Evolutionary conservation across 1,140 invertebrate genomes (phyloP), one percentile per base, ranked within the genome.

Genomic region (Dermatophagoides farinae): DNA sequence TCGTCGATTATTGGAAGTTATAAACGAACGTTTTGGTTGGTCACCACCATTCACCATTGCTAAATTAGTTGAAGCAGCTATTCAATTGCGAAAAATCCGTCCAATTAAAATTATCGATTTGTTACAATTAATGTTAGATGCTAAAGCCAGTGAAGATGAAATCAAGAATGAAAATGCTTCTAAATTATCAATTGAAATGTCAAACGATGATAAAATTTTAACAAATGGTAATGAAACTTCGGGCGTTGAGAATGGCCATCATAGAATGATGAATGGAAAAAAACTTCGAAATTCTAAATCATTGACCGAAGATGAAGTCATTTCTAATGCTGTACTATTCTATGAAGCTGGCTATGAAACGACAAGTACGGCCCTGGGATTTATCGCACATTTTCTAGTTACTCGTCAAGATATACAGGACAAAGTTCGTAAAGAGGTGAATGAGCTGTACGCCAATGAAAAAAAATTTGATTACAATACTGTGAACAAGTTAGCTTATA

Each of bases 141-240:
- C 58, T 14, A 60, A 60, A 22, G 31, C 31, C 6, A 49, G 50
- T 16, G 58, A 49, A 20, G 20, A 50, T 16, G 44, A 60, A 41
- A 49, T 60, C 16, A 11, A 16, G 12, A 38, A 25, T 46, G 31
- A 20, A 11, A 61, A 23, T n/a, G 6, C 8, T 16, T 9, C 41
- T 9, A 43, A 41, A 25, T 46, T 61, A 37, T 38, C 60, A 1
- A 46, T 57, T 44, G 40, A 53, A 12, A 25, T 47, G 44, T 14
- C 59, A 16, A 52, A 50, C 23, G 40, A 46, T 37, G 31, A 31
- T 47, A 52, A 16, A 16, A 16, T 18, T 18, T 69, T 70, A 18
- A 69, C 77, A 46, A 67, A 73, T 18, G 71, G 68, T 6, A 74
- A 76, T 53, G 68, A 70, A 10, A 68, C 72, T 61, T 60, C 76